Percentiles rank a stretch among this genome's conserved stretches.
Conservation (phyloP, 2,888 invertebrate species). For the Isoperla grammatica region DNA sequence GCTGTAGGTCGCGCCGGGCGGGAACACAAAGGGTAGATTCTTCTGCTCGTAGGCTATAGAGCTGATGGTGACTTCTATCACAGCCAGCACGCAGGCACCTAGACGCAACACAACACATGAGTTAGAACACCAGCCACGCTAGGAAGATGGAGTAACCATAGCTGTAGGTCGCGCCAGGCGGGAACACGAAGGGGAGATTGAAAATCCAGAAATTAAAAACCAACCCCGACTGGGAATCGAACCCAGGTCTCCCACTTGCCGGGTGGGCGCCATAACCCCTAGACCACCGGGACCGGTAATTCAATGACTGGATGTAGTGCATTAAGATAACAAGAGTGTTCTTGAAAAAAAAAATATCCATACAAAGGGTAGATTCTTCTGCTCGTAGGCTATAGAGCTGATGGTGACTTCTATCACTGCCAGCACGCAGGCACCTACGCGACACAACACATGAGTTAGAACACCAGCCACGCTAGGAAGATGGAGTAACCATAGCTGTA, state of each 20-base stretch:
- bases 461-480: constrained; percentile 72
- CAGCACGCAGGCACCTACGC: constrained; percentile 66
- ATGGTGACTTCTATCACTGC: constrained; percentile 78
- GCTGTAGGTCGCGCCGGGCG: constrained; percentile 56
- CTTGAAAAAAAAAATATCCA: no score
- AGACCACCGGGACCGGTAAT: no score
- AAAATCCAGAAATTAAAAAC: no score
- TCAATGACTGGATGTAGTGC: no score
- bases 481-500: constrained; percentile 68
- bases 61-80: constrained; percentile 73
- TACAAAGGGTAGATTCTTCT: constrained; percentile 55
- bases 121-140: constrained; percentile 76
- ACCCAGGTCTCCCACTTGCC: no score
- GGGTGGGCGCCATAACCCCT: no score
- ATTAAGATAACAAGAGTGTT: no score
- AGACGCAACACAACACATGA: constrained; percentile 38
- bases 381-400: constrained; percentile 66
- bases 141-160: constrained; percentile 69
- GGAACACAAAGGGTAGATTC: constrained; percentile 60
- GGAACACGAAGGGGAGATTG: constrained; percentile 66
- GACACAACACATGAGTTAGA: constrained; percentile 41
- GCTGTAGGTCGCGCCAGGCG: constrained; percentile 56
- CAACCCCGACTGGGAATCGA: no score
- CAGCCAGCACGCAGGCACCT: constrained; percentile 74
- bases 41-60: constrained; percentile 65